These are phyloP conservation scores for Melanerpes formicivorus DNA, from an alignment of 2,113 vertebrate genomes.

Conservation along the genomic window DNA sequence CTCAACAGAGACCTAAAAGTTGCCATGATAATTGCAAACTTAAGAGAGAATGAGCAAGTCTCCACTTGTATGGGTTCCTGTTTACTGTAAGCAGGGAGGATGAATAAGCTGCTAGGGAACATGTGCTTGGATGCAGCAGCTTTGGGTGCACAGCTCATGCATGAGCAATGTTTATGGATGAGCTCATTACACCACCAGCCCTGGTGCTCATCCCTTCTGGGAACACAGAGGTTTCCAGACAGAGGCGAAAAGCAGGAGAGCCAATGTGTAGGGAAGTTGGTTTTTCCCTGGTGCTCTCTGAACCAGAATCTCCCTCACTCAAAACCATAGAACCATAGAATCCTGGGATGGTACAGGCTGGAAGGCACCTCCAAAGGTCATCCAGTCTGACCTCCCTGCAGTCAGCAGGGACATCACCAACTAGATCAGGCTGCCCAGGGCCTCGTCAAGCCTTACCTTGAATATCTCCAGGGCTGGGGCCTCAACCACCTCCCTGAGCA, in stretches of 20 bases:
- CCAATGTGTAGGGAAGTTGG: rapidly evolving
- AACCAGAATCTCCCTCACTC: not conserved
- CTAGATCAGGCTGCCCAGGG: no score
- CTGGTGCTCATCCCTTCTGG: not conserved
- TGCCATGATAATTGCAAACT: not conserved
- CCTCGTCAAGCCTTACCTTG: no score
- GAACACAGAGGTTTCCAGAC: not conserved
- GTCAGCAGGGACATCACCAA: no score
- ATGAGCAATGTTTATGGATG: not conserved
- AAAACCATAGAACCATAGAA: not conserved
- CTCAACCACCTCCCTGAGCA: no score
- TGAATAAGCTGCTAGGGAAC: slow-evolving; percentile 14
- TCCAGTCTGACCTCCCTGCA: no score
- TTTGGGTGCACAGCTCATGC: not conserved
- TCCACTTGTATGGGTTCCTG: not conserved
- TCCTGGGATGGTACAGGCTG: no score
- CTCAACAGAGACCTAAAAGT: not conserved
- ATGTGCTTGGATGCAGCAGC: not conserved
- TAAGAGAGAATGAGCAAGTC: not conserved
- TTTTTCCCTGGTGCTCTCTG: not conserved
- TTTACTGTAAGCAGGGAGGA: not conserved
- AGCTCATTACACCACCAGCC: not conserved
- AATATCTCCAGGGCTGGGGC: no score
- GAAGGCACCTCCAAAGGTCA: no score
- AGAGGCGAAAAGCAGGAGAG: not conserved